Conservation (phyloP, 2,888 invertebrate species). For the Allolobophora icterica region DNA sequence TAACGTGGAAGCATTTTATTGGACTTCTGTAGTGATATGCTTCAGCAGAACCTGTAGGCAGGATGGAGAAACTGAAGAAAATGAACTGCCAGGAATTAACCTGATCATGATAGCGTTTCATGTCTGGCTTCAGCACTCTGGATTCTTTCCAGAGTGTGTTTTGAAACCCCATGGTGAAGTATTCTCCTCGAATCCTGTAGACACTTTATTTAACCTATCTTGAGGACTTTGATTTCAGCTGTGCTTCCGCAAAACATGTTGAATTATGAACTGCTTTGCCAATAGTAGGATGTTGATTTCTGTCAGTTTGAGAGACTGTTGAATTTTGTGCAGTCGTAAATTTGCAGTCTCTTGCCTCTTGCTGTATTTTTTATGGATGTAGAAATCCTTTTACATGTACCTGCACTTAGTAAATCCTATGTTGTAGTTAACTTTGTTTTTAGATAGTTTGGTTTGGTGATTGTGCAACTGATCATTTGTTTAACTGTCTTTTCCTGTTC, state of each 20-base stretch:
- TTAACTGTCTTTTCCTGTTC: not conserved
- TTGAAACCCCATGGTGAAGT: too few relatives aligned
- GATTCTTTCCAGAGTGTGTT: too few relatives aligned
- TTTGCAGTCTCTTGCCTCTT: not conserved
- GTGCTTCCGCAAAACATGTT: not conserved
- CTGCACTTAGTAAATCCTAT: not conserved
- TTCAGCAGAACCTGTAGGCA: too few relatives aligned
- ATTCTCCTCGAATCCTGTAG: not conserved
- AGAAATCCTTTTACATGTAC: not conserved
- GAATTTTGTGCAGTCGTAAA: not conserved
- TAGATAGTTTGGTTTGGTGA: not conserved
- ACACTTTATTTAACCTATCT: not conserved
- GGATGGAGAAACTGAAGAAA: too few relatives aligned
- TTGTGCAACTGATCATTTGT: not conserved
- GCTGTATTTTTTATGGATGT: not conserved
- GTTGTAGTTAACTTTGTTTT: not conserved
- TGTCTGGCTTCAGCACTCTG: too few relatives aligned
- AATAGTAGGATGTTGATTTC: not conserved
- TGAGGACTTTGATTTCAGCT: not conserved
- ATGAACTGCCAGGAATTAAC: too few relatives aligned
- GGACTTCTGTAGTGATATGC: too few relatives aligned
- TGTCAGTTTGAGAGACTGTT: not conserved
- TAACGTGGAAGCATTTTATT: too few relatives aligned
- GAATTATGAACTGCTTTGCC: not conserved
- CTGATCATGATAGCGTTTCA: too few relatives aligned